A percentile compares a stretch with the other conserved stretches of the same genome.
Conservation (phyloP, 2,113 vertebrate genomes). For the Tachycineta bicolor region DNA sequence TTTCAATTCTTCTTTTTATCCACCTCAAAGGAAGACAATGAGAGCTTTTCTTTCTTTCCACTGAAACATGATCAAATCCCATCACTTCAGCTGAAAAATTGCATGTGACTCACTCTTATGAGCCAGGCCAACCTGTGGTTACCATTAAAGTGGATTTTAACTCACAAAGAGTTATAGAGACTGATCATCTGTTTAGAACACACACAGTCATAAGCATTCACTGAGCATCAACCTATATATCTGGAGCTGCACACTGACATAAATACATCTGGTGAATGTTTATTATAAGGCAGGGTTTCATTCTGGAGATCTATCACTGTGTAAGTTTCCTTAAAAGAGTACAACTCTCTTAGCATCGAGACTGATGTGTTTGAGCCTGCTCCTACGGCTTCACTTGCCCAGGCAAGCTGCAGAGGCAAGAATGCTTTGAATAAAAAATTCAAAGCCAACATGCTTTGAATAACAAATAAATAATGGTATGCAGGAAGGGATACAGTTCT, state of each 20-base stretch:
- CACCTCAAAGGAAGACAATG: not conserved
- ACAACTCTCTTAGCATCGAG: not conserved
- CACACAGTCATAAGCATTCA: not conserved
- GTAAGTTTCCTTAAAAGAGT: constrained; percentile 2
- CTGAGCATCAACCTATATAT: not conserved
- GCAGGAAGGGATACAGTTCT: not conserved
- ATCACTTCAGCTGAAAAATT: not conserved
- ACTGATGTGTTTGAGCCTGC: constrained; percentile 21
- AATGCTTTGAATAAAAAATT: constrained; percentile 36
- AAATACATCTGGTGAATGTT: not conserved
- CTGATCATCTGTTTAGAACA: not conserved
- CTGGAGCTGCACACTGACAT: not conserved
- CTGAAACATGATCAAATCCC: not conserved
- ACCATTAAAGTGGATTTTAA: not conserved
- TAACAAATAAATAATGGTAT: constrained; percentile 16
- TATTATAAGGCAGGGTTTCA: not conserved
- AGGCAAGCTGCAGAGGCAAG: not conserved
- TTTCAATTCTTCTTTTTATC: not conserved
- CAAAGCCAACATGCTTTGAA: constrained; percentile 14
- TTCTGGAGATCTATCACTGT: not conserved
- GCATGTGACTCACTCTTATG: not conserved
- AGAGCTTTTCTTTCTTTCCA: not conserved
- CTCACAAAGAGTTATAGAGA: not conserved
- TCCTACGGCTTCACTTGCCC: not conserved
- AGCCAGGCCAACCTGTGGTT: not conserved